These are phyloP conservation scores for Hydrozoanthus tunicans DNA, from an alignment of 64 coral and sea anemone genomes.

Conservation along the genomic window DNA sequence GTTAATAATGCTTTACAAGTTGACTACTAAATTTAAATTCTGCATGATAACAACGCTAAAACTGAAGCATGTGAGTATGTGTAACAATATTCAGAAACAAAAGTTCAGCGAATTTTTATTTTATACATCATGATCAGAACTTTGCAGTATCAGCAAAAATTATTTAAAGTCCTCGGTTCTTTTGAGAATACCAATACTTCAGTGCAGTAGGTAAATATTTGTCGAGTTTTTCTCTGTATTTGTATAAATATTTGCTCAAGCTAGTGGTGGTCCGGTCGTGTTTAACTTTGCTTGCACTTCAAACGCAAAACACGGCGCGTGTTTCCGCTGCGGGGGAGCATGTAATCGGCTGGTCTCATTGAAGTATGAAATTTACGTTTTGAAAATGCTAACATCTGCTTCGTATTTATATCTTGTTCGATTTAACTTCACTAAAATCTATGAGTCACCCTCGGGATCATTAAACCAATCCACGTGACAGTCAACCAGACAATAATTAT, in stretches of 20 bases:
- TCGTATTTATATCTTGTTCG: no score
- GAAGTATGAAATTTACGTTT: not conserved
- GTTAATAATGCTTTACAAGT: no score
- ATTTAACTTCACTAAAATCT: no score
- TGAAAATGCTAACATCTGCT: not conserved
- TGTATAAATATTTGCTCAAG: conserved; percentile 39
- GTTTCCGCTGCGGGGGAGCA: conserved; percentile 19
- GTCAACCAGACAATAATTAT: not conserved
- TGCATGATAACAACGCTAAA: no score
- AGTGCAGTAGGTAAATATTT: conserved; percentile 41
- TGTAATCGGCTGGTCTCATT: not conserved
- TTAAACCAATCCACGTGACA: not conserved
- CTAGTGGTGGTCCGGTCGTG: conserved; percentile 23
- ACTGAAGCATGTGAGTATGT: no score
- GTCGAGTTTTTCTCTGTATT: not conserved
- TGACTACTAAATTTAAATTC: no score
- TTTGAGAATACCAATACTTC: conserved; percentile 23
- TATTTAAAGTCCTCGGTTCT: no score
- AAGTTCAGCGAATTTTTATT: no score
- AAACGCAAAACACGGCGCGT: not conserved
- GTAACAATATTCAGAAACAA: no score
- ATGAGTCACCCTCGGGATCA: no score
- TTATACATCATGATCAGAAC: no score
- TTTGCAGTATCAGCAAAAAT: no score
- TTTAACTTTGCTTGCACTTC: conserved; percentile 25